Evolutionary conservation across 2,113 vertebrate genomes (phyloP).

Genomic region (Chloebia gouldiae): DNA sequence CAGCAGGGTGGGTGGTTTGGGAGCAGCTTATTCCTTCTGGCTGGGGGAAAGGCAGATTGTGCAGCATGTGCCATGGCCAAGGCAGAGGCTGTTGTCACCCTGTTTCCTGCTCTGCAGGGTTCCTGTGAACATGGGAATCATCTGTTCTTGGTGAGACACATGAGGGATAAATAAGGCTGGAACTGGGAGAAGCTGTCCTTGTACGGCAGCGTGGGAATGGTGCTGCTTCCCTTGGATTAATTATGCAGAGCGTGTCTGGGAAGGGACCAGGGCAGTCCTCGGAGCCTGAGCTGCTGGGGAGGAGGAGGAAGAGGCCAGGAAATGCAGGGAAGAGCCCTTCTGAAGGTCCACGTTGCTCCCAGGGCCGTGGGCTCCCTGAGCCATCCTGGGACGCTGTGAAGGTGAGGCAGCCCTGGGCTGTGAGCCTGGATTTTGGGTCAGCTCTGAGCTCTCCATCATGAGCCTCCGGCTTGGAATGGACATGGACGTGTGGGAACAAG

Average conservation of each 20-base stretch:
- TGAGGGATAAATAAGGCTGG: background rate
- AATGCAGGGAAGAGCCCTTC: background rate
- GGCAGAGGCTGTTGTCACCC: background rate
- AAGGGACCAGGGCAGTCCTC: background rate
- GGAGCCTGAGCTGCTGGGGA: background rate
- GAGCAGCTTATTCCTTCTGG: background rate
- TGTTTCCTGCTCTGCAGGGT: background rate
- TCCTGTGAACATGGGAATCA: background rate
- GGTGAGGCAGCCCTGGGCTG: rapidly evolving
- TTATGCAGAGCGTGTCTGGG: background rate
- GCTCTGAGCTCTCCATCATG: rapidly evolving
- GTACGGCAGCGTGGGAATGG: background rate
- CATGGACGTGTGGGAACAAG: background rate
- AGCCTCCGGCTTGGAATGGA: background rate
- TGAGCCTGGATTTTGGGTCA: background rate
- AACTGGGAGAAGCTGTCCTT: background rate
- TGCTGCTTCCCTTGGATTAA: background rate
- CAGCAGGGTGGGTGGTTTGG: background rate
- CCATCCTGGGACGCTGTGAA: background rate
- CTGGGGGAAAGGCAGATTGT: background rate
- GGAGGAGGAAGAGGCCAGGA: background rate
- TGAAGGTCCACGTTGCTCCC: rapidly evolving
- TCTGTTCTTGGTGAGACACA: background rate
- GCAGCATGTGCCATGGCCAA: rapidly evolving
- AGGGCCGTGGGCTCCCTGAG: background rate